A percentile compares a stretch with the other conserved stretches of the same genome.
Conservation (phyloP, 2,888 invertebrate species). For the Athripsodes cinereus region DNA sequence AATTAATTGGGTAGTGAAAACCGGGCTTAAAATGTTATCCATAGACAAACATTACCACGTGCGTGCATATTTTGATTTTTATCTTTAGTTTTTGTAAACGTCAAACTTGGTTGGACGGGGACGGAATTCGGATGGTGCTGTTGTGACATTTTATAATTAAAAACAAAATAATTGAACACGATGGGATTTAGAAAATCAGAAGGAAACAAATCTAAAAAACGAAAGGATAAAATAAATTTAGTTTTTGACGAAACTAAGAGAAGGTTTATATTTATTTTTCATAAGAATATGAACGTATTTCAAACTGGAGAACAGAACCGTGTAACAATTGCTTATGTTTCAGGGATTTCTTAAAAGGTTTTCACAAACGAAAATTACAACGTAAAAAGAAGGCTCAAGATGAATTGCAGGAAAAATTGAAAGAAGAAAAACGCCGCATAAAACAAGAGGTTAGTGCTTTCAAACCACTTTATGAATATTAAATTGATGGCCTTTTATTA, state of each 20-base stretch:
- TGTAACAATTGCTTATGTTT: conserved; percentile 31
- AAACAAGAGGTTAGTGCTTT: conserved; percentile 58
- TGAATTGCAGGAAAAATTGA: conserved; percentile 61
- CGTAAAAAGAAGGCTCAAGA: conserved; percentile 70
- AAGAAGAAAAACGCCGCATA: conserved; percentile 69
- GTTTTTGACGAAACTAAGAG: conserved; percentile 57
- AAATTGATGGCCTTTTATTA: too few relatives aligned
- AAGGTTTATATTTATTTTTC: conserved; percentile 37
- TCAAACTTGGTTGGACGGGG: too few relatives aligned
- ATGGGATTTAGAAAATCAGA: background rate
- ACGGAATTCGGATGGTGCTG: too few relatives aligned
- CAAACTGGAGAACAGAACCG: too few relatives aligned
- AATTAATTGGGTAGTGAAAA: too few relatives aligned
- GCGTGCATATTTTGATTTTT: background rate
- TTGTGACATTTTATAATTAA: too few relatives aligned
- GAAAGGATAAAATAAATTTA: conserved; percentile 44
- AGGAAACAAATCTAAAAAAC: conserved; percentile 23
- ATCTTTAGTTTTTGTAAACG: too few relatives aligned
- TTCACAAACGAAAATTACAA: conserved; percentile 73
- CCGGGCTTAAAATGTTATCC: too few relatives aligned
- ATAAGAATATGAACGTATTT: background rate
- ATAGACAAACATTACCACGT: background rate
- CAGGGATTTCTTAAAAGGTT: conserved; percentile 76
- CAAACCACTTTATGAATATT: too few relatives aligned
- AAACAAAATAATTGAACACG: background rate